Evolutionary conservation across 2,888 invertebrate genomes (phyloP), one percentile per base, ranked within the genome.

Genomic region (Tenthredo distinguenda): DNA sequence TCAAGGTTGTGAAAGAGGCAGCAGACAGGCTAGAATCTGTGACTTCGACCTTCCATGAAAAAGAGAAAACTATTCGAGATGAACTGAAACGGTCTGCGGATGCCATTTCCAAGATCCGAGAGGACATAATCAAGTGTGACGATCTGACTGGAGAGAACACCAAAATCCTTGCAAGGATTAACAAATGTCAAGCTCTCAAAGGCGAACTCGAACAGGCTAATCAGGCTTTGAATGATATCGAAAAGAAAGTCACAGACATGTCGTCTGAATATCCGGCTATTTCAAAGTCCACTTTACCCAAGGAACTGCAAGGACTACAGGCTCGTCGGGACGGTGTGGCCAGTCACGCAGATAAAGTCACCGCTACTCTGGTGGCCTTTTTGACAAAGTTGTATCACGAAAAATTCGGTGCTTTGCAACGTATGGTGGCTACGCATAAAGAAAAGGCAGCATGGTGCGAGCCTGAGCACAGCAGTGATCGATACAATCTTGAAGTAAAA

Each of bases 391-490:
- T 97, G 88, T 98, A 98, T 90, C 96, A 96, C 76, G 98, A 98
- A 88, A 98, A 98, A 91, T 95, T 97, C 85, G 96, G 96, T 76
- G 97, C 97, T 91, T 95, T 98, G 58, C 97, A 97, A 90, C 95
- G 98, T 89, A 96, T 97, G 91, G 95, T 99, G 12, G 95, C 96
- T 82, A 96, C 97, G 1, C 96, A 97, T 88, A 96, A 97, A 87
- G 99, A 99, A 91, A 99, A 99, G 93, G 96, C 98, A 0, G 95
- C 96, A 18, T 99, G 99, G 98, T 99, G 99, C 92, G 95, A 96
- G 90, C 98, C 98, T 0, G 98, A 99, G 91, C 95, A 97, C 0
- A 96, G 96, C 50, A 98, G 98, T 90, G 99, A 99, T 91, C 97
- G 97, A 92, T 99, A 98, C 92, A 98, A 98, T 91, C 95, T 99